These are phyloP conservation scores for Eubucco bourcierii DNA, from an alignment of 2,113 vertebrate genomes.

Conservation along the genomic window DNA sequence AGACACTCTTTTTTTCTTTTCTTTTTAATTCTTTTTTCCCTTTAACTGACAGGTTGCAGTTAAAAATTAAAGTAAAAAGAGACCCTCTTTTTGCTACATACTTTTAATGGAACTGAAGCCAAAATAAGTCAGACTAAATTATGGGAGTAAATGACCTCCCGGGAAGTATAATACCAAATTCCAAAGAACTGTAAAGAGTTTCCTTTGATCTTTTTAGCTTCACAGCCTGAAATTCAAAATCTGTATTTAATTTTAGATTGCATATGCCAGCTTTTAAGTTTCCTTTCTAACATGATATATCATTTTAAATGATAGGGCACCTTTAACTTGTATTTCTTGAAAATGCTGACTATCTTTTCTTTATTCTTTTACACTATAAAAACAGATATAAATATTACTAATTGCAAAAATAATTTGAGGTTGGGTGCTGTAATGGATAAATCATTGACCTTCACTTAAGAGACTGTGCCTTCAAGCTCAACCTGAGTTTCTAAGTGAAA, in stretches of 20 bases:
- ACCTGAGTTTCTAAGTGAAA: conserved; percentile 63
- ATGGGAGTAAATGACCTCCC: conserved; percentile 82
- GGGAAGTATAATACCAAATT: conserved; percentile 82
- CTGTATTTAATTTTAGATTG: conserved; percentile 83
- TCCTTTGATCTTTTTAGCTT: conserved; percentile 83
- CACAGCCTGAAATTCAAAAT: conserved; percentile 81
- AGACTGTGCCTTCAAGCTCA: conserved; percentile 65
- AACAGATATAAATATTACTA: conserved; percentile 77
- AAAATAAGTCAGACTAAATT: conserved; percentile 88
- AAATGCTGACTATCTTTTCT: conserved; percentile 73
- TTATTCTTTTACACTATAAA: conserved; percentile 77
- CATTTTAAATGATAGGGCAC: conserved; percentile 79
- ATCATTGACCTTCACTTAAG: conserved; percentile 72
- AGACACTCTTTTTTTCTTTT: conserved; percentile 63
- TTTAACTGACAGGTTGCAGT: conserved; percentile 77
- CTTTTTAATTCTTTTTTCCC: conserved; percentile 40
- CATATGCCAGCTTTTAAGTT: conserved; percentile 80
- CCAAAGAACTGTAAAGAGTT: conserved; percentile 79
- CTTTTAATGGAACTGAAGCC: conserved; percentile 82
- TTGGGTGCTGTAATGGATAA: conserved; percentile 70
- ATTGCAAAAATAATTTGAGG: conserved; percentile 71
- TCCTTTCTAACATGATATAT: conserved; percentile 79
- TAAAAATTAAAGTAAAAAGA: conserved; percentile 82
- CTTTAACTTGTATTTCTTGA: conserved; percentile 79
- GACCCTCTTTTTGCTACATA: conserved; percentile 71